These are phyloP conservation scores for Deroptyus accipitrinus DNA, from an alignment of 2,113 vertebrate genomes.

Conservation along the genomic window DNA sequence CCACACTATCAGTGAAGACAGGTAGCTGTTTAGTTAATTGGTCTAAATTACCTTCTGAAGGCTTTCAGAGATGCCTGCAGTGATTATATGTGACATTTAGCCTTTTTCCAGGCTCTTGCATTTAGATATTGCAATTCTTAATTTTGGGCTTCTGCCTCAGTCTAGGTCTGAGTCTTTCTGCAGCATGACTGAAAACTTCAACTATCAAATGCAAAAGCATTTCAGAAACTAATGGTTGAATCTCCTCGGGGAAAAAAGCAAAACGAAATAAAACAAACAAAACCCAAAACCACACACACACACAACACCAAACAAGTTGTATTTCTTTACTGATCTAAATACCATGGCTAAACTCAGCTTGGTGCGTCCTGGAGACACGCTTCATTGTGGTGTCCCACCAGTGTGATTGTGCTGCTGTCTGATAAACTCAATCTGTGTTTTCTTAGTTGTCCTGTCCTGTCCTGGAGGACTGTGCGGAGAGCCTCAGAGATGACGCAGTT, in stretches of 20 bases:
- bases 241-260: neutral
- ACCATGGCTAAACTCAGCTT: neutral
- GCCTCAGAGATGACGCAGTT: neutral
- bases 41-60: neutral
- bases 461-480: neutral
- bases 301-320: neutral
- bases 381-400: neutral
- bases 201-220: neutral
- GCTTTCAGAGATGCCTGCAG: neutral
- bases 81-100: neutral
- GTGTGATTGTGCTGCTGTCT: neutral
- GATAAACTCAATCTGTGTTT: neutral
- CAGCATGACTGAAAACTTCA: neutral
- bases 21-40: neutral
- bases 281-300: neutral
- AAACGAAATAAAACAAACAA: no score
- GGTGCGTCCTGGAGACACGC: neutral
- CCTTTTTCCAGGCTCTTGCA: neutral
- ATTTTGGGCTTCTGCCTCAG: neutral
- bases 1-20: neutral
- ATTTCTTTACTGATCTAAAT: neutral
- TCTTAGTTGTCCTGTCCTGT: neutral
- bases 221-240: neutral
- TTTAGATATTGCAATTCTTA: neutral
- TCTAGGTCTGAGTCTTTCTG: neutral